Percentiles rank a stretch among this genome's conserved stretches.
phyloP scores from a whole-genome alignment of 35 echinoderm and acorn worm species.

The Apostichopus californicus region DNA sequence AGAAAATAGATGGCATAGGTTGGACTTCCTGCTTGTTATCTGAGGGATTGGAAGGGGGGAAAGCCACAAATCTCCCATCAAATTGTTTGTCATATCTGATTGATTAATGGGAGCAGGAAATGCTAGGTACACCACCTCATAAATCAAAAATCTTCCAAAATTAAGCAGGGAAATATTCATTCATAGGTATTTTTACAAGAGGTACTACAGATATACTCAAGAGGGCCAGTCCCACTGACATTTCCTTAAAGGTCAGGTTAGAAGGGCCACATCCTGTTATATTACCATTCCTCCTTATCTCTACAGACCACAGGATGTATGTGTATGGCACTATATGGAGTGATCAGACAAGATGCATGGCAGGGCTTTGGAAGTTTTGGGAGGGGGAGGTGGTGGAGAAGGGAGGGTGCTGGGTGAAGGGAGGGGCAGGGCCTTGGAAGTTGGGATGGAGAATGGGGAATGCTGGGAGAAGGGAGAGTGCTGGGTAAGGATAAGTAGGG shows the following conservation, averaged over 20 bases:
- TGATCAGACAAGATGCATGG: too few species aligned
- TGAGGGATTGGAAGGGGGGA: not conserved
- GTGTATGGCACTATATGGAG: too few species aligned
- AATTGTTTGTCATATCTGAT: constrained; percentile 45
- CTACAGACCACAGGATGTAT: too few species aligned
- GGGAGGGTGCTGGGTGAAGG: too few species aligned
- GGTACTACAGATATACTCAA: not conserved
- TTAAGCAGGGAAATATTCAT: not conserved
- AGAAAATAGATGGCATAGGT: not conserved
- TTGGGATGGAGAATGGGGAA: too few species aligned
- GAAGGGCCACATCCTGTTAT: too few species aligned
- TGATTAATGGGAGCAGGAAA: constrained; percentile 45
- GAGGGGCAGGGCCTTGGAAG: too few species aligned
- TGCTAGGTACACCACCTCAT: constrained; percentile 39
- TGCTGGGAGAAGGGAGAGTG: too few species aligned
- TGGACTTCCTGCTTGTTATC: not conserved
- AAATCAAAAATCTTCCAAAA: constrained; percentile 23
- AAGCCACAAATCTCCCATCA: constrained; percentile 49
- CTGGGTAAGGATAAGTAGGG: too few species aligned
- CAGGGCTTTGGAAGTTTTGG: too few species aligned
- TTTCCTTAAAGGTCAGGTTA: not conserved
- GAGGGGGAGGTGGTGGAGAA: too few species aligned
- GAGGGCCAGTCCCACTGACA: not conserved
- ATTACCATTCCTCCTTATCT: too few species aligned
- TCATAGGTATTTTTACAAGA: not conserved